Conservation (phyloP, 2,113 vertebrate species). For the Paraplagusia blochii region DNA sequence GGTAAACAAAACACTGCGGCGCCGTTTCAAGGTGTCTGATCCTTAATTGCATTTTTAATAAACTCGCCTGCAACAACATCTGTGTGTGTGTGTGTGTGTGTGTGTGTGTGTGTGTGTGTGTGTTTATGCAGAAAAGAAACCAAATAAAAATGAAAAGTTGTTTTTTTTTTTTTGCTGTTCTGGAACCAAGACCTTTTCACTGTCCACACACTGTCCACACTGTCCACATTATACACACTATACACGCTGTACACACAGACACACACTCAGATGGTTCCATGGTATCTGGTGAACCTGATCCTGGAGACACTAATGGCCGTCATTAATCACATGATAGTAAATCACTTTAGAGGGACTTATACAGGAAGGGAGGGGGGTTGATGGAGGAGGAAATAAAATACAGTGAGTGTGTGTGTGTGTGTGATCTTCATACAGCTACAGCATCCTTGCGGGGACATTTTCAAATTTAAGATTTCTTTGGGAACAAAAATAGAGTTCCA, state of each 20-base stretch:
- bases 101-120: slow-evolving; percentile 3
- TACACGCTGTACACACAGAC: slow-evolving; percentile 9
- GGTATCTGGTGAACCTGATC: slow-evolving; percentile 67
- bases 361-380: slow-evolving; percentile 8
- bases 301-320: slow-evolving; percentile 67
- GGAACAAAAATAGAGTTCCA: no score
- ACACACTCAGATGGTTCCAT: slow-evolving; percentile 36
- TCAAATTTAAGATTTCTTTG: no score
- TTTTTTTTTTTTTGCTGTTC: slow-evolving; percentile 29
- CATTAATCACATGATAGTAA: slow-evolving; percentile 73
- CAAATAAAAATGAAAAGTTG: slow-evolving; percentile 17
- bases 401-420: slow-evolving; percentile 22
- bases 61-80: slow-evolving; percentile 43
- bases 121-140: slow-evolving; percentile 28
- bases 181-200: slow-evolving; percentile 42
- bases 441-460: no score
- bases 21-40: slow-evolving; percentile 66
- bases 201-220: slow-evolving; percentile 6
- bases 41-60: slow-evolving; percentile 70
- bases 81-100: slow-evolving; percentile 3
- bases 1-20: slow-evolving; percentile 56
- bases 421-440: no score
- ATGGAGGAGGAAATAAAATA: slow-evolving; percentile 36
- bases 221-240: slow-evolving; percentile 8
- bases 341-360: slow-evolving; percentile 51